Evolutionary conservation across 2,888 invertebrate species (phyloP), one percentile per base, ranked within the genome.

Genomic region (Epinotia nisella): DNA sequence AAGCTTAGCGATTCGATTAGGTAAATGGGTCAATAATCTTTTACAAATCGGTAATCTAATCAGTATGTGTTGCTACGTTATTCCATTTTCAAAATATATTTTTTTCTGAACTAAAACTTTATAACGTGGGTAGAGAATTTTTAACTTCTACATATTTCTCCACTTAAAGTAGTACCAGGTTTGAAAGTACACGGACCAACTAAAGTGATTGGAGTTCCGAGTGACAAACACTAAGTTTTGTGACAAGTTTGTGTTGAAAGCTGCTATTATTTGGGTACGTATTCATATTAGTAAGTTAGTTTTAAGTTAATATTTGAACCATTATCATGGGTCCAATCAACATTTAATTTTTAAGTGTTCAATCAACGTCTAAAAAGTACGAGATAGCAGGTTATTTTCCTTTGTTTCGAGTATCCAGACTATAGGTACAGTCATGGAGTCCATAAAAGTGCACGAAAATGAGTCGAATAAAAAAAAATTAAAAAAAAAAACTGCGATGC

Each of bases 111-210:
- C 15, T 45, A 15, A 49, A 3, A 7, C 15, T 45, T 45, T 45
- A 13, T 45, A 45, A 15, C n/a, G n/a, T n/a, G n/a, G n/a, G n/a
- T 13, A 45, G 15, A 45, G 11, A 5, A 13, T 41, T 41, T 41
- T 11, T 13, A 13, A 13, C 13, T 41, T 41, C 41, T 24, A 15
- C 13, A 13, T 55, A 21, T 55, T 17, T 15, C 2, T 21, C 21
- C 39, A 15, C n/a, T 39, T 45, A 65, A n/a, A n/a, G 58, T 17
- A 67, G 39, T 45, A 9, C 56, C 72, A 68, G 41, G 61, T 84
- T 74, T 71, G 71, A 49, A 67, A 67, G 65, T 35, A 66, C 65
- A 70, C 45, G 49, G n/a, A 53, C 55, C 60, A 51, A 67, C 29
- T 45, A 29, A 67, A 67, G 74, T 68, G 71, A 39, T 45, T 62